Evolutionary conservation across 2,113 vertebrate genomes (phyloP).

Genomic region (Thunnus thynnus): DNA sequence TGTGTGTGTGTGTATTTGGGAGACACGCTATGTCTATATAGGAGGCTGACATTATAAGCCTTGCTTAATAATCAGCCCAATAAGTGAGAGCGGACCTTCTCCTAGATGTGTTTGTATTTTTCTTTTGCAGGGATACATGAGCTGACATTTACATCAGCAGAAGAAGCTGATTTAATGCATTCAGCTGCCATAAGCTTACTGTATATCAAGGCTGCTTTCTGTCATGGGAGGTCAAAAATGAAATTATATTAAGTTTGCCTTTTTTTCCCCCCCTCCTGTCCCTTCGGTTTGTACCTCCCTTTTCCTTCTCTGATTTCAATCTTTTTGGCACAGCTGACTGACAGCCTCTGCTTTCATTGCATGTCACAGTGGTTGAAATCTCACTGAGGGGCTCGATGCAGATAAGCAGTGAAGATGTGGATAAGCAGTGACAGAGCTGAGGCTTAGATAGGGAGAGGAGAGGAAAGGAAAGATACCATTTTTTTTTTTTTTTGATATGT

Average conservation of each 20-base stretch:
- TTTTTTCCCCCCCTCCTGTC: background rate
- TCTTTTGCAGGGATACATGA: conserved; percentile 44
- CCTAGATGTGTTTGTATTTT: conserved; percentile 58
- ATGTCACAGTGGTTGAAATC: conserved; percentile 83
- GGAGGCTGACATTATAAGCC: conserved; percentile 59
- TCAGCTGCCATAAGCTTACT: conserved; percentile 52
- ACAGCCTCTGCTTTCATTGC: conserved; percentile 84
- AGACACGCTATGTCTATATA: conserved; percentile 23
- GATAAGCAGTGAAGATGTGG: conserved; percentile 90
- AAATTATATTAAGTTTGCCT: conserved; percentile 71
- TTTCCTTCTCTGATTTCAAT: conserved; percentile 72
- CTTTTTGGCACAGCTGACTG: conserved; percentile 83
- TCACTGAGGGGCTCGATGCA: conserved; percentile 76
- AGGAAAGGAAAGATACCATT: conserved; percentile 80
- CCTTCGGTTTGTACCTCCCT: conserved; percentile 35
- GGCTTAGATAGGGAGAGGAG: conserved; percentile 73
- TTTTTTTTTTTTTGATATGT: conserved; percentile 78
- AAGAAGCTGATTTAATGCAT: conserved; percentile 50
- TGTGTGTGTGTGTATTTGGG: conserved; percentile 14
- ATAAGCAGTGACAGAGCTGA: conserved; percentile 88
- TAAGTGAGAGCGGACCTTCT: conserved; percentile 61
- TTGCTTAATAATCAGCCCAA: conserved; percentile 66
- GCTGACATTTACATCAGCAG: conserved; percentile 71
- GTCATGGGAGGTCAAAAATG: conserved; percentile 41
- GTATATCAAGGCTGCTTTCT: conserved; percentile 43